These are phyloP conservation scores for Balaeniceps rex DNA, from an alignment of 2,113 vertebrate species.

Conservation along the genomic window DNA sequence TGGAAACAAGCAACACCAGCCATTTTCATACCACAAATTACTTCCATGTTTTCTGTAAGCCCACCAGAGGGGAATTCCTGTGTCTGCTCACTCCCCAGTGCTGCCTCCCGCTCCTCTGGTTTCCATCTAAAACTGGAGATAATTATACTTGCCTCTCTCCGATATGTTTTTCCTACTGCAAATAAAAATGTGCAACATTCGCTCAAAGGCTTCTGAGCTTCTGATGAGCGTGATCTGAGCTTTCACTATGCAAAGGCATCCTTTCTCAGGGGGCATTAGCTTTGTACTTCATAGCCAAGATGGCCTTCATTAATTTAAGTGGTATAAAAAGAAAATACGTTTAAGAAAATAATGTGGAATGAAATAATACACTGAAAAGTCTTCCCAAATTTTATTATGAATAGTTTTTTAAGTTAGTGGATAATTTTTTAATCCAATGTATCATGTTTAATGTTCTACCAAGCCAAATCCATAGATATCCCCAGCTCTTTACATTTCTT, in stretches of 20 bases:
- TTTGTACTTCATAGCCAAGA: not conserved
- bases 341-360: not conserved
- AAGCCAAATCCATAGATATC: not conserved
- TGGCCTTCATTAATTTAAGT: not conserved
- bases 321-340: not conserved
- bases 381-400: not conserved
- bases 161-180: conserved; percentile 8
- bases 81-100: not conserved
- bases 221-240: not conserved
- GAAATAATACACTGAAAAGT: not conserved
- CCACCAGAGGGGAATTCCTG: conserved; percentile 30
- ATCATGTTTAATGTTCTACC: not conserved
- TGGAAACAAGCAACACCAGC: not conserved
- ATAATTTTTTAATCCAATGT: not conserved
- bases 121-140: conserved; percentile 30
- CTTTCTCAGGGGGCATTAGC: not conserved
- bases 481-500: not conserved
- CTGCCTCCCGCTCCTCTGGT: not conserved
- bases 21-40: conserved; percentile 42
- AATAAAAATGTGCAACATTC: not conserved
- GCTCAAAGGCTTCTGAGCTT: not conserved
- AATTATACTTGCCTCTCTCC: conserved; percentile 8
- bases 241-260: not conserved
- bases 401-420: not conserved
- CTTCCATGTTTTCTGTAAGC: conserved; percentile 14